A percentile compares a stretch with the other conserved stretches of the same genome.
These are phyloP conservation scores for Drosophila ananassae DNA, from an alignment of 1,140 invertebrate species.

Conservation along the genomic window DNA sequence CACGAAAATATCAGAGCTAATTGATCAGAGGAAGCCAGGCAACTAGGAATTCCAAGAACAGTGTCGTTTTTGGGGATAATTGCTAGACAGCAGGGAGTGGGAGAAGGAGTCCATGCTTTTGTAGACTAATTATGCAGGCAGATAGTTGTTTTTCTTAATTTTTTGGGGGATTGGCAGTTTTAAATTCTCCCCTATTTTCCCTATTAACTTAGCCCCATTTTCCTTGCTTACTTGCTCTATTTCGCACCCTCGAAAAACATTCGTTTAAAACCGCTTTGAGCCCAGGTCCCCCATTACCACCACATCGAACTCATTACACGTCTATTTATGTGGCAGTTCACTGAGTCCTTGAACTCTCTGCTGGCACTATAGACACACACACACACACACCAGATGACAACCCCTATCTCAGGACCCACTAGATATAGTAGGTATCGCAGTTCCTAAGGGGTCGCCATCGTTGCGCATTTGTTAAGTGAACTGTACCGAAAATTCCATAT, in stretches of 20 bases:
- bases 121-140: conserved; percentile 47
- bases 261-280: conserved; percentile 26
- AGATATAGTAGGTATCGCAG: conserved; percentile 11
- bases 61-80: conserved; percentile 21
- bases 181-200: no score
- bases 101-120: neutral
- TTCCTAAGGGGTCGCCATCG: conserved; percentile 10
- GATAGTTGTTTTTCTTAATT: neutral
- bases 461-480: conserved; percentile 73
- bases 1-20: conserved; percentile 78
- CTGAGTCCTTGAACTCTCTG: conserved; percentile 64
- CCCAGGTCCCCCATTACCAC: neutral
- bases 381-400: conserved; percentile 7
- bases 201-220: neutral
- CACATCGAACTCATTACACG: neutral
- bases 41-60: conserved; percentile 13
- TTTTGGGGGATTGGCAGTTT: neutral
- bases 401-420: conserved; percentile 43
- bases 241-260: conserved; percentile 9
- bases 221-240: neutral
- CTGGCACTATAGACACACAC: conserved; percentile 22
- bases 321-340: conserved; percentile 55
- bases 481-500: conserved; percentile 63
- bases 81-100: conserved; percentile 12
- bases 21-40: conserved; percentile 61